Percentiles rank a stretch among this genome's conserved stretches.
Evolutionary conservation across 2,797 vertebrate species (phyloP).

Genomic region (Acanthis flammea): DNA sequence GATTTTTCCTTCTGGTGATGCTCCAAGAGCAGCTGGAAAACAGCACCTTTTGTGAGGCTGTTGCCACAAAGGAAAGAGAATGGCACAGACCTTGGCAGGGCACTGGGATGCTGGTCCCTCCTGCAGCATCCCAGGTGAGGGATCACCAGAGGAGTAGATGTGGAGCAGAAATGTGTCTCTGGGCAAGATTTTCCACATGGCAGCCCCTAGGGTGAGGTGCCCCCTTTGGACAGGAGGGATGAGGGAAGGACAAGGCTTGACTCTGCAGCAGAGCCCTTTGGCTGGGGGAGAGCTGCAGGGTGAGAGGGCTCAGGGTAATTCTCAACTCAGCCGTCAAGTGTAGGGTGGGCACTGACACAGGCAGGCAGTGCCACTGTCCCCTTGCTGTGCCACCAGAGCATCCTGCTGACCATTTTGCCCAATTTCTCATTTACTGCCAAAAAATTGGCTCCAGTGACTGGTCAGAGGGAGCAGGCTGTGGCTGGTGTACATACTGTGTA

Average conservation of each 20-base stretch:
- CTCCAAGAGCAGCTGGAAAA: not conserved
- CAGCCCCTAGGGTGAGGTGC: fast-evolving
- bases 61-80: not conserved
- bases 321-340: not conserved
- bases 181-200: fast-evolving
- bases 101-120: not conserved
- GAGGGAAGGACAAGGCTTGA: not conserved
- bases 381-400: not conserved
- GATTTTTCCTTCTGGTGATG: not conserved
- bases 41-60: not conserved
- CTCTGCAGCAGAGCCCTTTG: not conserved
- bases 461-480: not conserved
- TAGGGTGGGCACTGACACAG: fast-evolving
- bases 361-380: not conserved
- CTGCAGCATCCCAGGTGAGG: fast-evolving
- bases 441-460: fast-evolving
- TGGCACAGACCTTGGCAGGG: not conserved
- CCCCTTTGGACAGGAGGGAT: not conserved
- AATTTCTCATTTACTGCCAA: not conserved
- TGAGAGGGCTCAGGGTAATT: fast-evolving
- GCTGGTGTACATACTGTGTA: fast-evolving
- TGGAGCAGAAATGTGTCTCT: fast-evolving
- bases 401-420: not conserved
- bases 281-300: not conserved
- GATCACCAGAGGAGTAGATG: not conserved